Evolutionary conservation across 2,797 vertebrate genomes (phyloP).

Genomic region (Crocidura indochinensis): DNA sequence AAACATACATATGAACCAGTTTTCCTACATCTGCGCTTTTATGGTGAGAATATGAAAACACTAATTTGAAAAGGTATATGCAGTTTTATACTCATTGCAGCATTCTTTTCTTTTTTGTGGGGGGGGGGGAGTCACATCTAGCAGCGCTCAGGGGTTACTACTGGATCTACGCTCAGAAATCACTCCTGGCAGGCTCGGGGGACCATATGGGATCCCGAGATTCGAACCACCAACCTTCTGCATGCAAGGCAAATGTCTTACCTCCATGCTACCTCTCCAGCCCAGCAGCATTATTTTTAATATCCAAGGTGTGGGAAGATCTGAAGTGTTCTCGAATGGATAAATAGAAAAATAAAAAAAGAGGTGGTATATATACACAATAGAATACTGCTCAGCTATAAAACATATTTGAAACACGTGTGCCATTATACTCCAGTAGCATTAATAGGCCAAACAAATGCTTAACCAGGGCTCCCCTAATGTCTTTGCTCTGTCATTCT

Average conservation of each 20-base stretch:
- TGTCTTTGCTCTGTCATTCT: constrained; percentile 22
- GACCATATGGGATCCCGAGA: no score
- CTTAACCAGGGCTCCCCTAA: background rate
- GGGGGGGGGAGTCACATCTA: no score
- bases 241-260: no score
- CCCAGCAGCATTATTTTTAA: background rate
- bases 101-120: background rate
- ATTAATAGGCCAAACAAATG: background rate
- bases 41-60: background rate
- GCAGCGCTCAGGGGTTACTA: no score
- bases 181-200: no score
- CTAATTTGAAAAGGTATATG: background rate
- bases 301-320: background rate
- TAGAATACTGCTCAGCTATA: background rate
- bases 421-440: background rate
- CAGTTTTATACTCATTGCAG: background rate
- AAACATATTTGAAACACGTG: constrained; percentile 13
- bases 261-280: no score
- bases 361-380: background rate
- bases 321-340: background rate
- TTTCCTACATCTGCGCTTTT: background rate
- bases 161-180: no score
- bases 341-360: background rate
- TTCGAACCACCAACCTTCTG: no score
- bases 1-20: background rate